Evolutionary conservation across 2,797 vertebrate species (phyloP).

Genomic region (Urophycis tenuis): DNA sequence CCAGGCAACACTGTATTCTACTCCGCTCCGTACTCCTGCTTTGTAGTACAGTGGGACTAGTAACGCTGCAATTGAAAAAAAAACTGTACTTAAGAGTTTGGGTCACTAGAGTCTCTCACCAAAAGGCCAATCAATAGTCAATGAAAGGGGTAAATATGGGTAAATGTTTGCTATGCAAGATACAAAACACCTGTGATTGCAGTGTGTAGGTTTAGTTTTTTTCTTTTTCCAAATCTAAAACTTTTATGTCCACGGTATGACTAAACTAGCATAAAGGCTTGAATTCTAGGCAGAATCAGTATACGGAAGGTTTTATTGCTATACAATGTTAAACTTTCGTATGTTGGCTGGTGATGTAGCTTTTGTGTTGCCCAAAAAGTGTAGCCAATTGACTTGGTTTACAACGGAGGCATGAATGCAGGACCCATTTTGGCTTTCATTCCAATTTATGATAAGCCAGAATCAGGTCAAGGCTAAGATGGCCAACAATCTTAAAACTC

Average conservation of each 20-base stretch:
- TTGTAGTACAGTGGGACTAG: background rate
- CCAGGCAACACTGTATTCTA: slow-evolving; percentile 9
- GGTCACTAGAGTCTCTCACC: background rate
- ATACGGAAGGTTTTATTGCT: background rate
- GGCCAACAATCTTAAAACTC: background rate
- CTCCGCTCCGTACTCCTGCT: slow-evolving; percentile 1
- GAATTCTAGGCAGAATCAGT: background rate
- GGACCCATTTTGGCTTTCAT: background rate
- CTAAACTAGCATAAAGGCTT: background rate
- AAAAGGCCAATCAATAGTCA: background rate
- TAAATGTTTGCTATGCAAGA: background rate
- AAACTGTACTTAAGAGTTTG: background rate
- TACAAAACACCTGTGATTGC: no score
- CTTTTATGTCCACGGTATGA: no score
- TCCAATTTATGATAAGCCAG: no score
- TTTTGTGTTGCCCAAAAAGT: background rate
- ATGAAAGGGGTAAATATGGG: background rate
- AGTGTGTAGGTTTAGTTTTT: background rate
- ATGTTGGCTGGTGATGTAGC: background rate
- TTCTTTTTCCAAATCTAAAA: background rate
- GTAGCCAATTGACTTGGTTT: background rate
- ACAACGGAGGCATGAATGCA: background rate
- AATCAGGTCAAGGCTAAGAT: background rate
- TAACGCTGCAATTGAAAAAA: background rate
- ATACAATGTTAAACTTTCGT: background rate